These are phyloP conservation scores for Nebria salina DNA, from an alignment of 2,888 invertebrate species.

Conservation along the genomic window DNA sequence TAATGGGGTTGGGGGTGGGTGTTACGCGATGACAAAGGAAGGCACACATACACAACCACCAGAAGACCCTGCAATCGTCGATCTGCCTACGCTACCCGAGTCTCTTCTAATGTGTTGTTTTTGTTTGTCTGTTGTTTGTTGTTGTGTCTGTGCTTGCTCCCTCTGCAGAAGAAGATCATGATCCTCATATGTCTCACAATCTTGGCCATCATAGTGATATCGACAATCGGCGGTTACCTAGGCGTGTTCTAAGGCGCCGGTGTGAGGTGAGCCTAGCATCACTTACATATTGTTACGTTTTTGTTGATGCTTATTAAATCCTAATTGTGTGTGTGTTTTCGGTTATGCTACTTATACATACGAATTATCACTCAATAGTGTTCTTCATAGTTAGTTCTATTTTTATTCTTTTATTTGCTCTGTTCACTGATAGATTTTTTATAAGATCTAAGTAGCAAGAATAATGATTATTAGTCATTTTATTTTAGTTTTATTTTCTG, in stretches of 20 bases:
- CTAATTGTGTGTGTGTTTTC: neutral
- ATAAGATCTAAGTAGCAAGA: too few species aligned
- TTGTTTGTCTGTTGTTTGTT: conserved; percentile 36
- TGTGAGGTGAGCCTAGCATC: conserved; percentile 53
- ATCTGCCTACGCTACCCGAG: neutral
- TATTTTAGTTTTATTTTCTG: too few species aligned
- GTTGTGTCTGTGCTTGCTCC: conserved; percentile 39
- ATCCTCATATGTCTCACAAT: conserved; percentile 90
- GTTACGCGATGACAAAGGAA: conserved; percentile 36
- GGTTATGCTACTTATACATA: neutral
- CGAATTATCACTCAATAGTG: neutral
- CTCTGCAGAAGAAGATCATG: conserved; percentile 89
- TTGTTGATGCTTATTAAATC: conserved; percentile 2
- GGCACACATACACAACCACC: conserved; percentile 38
- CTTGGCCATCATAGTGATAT: conserved; percentile 81
- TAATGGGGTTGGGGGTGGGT: neutral
- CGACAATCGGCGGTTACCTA: conserved; percentile 74
- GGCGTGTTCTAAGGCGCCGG: conserved; percentile 62
- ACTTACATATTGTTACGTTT: neutral
- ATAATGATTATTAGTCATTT: too few species aligned
- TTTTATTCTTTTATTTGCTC: neutral
- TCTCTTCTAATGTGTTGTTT: conserved; percentile 32
- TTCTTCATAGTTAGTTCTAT: neutral
- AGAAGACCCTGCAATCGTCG: conserved; percentile 15
- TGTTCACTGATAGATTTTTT: too few species aligned